Percentiles rank a stretch among this genome's conserved stretches.
phyloP scores from a whole-genome alignment of 2,888 invertebrate species.

The Incurvaria masculella region DNA sequence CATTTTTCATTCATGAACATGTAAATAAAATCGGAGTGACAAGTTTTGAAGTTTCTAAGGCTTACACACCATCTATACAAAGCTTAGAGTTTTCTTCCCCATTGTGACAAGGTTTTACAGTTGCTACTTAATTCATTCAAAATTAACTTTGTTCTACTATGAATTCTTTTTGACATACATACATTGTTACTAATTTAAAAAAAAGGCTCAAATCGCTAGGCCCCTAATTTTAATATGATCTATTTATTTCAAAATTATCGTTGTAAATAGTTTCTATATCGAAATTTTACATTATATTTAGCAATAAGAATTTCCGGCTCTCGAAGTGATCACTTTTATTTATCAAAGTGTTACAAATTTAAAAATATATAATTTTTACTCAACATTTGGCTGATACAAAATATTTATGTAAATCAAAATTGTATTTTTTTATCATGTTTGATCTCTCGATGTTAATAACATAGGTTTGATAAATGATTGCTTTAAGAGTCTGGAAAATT shows the following conservation, averaged over 20 bases:
- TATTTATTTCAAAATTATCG: constrained; percentile 48
- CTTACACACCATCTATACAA: too few species aligned
- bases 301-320: constrained; percentile 52
- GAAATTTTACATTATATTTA: constrained; percentile 12
- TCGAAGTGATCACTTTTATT: constrained; percentile 52
- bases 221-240: constrained; percentile 53
- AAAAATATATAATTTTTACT: constrained; percentile 1
- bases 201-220: constrained; percentile 49
- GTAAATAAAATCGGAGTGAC: too few species aligned
- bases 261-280: constrained; percentile 44
- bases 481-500: constrained; percentile 55
- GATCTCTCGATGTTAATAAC: constrained; percentile 51
- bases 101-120: too few species aligned
- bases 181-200: constrained; percentile 31
- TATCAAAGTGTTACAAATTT: constrained; percentile 34
- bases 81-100: too few species aligned
- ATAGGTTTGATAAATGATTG: constrained; percentile 37
- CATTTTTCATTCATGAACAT: too few species aligned
- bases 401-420: constrained; percentile 42
- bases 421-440: constrained; percentile 46
- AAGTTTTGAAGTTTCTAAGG: too few species aligned
- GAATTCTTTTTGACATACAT: too few species aligned
- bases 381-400: background rate
- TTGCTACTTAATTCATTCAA: too few species aligned
- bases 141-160: too few species aligned